Conservation (phyloP, 2,113 vertebrate species). For the Epinephelus fuscoguttatus region DNA sequence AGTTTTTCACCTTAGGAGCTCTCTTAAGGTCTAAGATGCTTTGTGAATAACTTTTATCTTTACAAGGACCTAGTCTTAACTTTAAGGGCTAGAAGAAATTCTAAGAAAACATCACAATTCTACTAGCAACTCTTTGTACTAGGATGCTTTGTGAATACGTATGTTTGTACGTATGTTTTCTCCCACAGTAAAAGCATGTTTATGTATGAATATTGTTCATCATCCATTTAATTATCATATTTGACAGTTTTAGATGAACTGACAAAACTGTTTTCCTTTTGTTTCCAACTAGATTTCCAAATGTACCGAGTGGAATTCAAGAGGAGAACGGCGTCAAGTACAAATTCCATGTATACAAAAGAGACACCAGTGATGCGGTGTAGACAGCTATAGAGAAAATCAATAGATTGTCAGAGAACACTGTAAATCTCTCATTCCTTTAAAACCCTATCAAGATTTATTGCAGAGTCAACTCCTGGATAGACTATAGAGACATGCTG, state of each 20-base stretch:
- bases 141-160: too few relatives aligned
- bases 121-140: too few relatives aligned
- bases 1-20: too few relatives aligned
- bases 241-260: neutral
- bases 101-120: too few relatives aligned
- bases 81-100: too few relatives aligned
- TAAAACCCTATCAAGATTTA: neutral
- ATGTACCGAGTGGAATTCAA: slow-evolving; percentile 82
- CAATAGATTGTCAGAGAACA: neutral
- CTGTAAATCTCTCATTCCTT: neutral
- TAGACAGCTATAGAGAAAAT: neutral
- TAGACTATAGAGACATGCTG: neutral
- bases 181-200: neutral
- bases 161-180: too few relatives aligned
- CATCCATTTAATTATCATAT: neutral
- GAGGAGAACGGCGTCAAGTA: slow-evolving; percentile 86
- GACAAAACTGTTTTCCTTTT: neutral
- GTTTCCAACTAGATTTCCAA: slow-evolving; percentile 76
- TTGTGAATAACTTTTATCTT: too few relatives aligned
- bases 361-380: neutral
- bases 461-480: neutral
- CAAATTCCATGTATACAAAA: slow-evolving; percentile 85
- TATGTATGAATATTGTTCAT: too few relatives aligned
- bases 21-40: too few relatives aligned
- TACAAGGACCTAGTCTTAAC: too few relatives aligned